Conservation (phyloP, 2,113 vertebrate species). For the Siniperca knerii region DNA sequence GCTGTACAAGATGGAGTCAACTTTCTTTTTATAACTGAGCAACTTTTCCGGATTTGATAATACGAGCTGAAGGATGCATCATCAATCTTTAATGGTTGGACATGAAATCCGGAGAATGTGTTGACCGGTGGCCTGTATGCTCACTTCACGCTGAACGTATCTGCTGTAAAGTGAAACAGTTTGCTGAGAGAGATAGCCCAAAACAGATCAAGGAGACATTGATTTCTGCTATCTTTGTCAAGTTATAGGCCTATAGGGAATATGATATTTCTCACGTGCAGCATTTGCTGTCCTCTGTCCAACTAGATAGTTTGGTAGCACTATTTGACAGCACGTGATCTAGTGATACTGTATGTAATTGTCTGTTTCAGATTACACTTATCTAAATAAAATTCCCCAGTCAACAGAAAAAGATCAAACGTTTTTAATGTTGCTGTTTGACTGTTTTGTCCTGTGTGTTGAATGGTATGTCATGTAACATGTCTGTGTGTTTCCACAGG, state of each 20-base stretch:
- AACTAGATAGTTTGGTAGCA: too few species aligned
- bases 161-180: conserved; percentile 9
- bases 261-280: not conserved
- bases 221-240: conserved; percentile 2
- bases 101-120: conserved; percentile 37
- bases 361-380: not conserved
- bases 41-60: conserved; percentile 46
- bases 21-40: not conserved
- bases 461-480: not conserved
- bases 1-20: not conserved
- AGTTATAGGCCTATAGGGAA: not conserved
- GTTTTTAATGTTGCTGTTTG: not conserved
- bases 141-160: conserved; percentile 21
- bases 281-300: not conserved
- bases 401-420: not conserved
- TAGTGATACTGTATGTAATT: not conserved
- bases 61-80: conserved; percentile 24
- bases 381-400: not conserved
- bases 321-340: not conserved
- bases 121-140: conserved; percentile 6
- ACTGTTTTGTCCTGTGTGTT: not conserved
- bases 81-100: conserved; percentile 36
- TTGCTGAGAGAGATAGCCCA: conserved; percentile 5
- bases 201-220: not conserved
- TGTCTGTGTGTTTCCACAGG: conserved; percentile 69